These are phyloP conservation scores for Helostoma temminkii DNA, from an alignment of 2,797 vertebrate species.

Conservation along the genomic window DNA sequence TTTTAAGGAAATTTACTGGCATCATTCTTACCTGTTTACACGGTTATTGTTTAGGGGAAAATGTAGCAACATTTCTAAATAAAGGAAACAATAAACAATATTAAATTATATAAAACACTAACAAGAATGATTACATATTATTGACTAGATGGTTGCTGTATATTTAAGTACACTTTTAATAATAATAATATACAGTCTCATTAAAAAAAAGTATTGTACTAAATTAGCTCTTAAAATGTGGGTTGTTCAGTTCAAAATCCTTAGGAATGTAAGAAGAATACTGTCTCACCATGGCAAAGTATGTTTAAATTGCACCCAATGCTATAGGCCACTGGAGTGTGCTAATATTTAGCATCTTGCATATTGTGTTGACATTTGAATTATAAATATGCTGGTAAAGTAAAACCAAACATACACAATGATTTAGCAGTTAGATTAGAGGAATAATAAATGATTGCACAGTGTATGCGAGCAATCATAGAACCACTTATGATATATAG, in stretches of 20 bases:
- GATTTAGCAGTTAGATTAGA: constrained; percentile 10
- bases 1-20: constrained; percentile 66
- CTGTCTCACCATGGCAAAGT: constrained; percentile 35
- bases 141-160: no score
- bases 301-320: constrained; percentile 47
- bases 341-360: constrained; percentile 45
- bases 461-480: constrained; percentile 3
- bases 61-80: constrained; percentile 23
- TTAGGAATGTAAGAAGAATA: constrained; percentile 30
- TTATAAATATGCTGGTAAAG: constrained; percentile 51
- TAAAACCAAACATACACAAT: constrained; percentile 39
- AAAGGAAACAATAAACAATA: not conserved
- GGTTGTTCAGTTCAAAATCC: not conserved
- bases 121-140: no score
- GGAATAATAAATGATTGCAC: constrained; percentile 6
- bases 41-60: constrained; percentile 25
- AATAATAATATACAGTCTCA: no score
- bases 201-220: no score
- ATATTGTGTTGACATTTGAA: constrained; percentile 59
- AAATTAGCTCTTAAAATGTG: not conserved
- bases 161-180: no score
- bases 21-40: constrained; percentile 56
- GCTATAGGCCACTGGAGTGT: constrained; percentile 38
- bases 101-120: not conserved
- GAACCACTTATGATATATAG: not conserved